These are phyloP conservation scores for Macrosiphum euphorbiae DNA, from an alignment of 2,888 invertebrate species.

Conservation along the genomic window DNA sequence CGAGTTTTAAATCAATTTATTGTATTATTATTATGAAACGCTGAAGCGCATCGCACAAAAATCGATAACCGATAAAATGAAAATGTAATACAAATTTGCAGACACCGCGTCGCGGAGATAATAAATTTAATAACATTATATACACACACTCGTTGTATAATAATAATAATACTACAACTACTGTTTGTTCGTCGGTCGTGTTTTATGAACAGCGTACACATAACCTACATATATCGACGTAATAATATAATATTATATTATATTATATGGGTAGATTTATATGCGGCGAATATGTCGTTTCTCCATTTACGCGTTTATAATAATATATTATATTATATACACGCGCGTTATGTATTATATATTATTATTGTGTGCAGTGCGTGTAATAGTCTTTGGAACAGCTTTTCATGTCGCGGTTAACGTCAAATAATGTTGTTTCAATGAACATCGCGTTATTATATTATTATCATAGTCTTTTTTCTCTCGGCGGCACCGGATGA, in stretches of 20 bases:
- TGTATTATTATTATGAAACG: background rate
- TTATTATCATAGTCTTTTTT: background rate
- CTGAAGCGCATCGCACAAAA: background rate
- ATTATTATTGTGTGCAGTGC: background rate
- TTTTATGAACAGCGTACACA: conserved; percentile 24
- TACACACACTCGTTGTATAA: background rate
- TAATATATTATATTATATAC: background rate
- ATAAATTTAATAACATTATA: conserved; percentile 7
- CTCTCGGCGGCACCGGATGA: background rate
- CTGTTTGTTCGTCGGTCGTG: background rate
- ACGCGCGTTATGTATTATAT: background rate
- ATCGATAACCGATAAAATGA: conserved; percentile 1
- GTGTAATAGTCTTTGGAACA: conserved; percentile 14
- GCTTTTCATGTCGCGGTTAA: conserved; percentile 26
- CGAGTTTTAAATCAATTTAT: background rate
- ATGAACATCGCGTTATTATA: conserved; percentile 21
- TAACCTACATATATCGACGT: conserved; percentile 11
- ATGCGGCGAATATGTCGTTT: conserved; percentile 40
- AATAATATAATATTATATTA: conserved; percentile 4
- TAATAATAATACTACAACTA: background rate
- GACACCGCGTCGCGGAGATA: background rate
- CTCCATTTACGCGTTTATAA: conserved; percentile 22
- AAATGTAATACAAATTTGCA: conserved; percentile 8
- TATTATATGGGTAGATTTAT: conserved; percentile 26
- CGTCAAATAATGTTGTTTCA: conserved; percentile 42